Evolutionary conservation across 2,797 vertebrate genomes (phyloP), one percentile per base, ranked within the genome.

Genomic region (Urophycis tenuis): DNA sequence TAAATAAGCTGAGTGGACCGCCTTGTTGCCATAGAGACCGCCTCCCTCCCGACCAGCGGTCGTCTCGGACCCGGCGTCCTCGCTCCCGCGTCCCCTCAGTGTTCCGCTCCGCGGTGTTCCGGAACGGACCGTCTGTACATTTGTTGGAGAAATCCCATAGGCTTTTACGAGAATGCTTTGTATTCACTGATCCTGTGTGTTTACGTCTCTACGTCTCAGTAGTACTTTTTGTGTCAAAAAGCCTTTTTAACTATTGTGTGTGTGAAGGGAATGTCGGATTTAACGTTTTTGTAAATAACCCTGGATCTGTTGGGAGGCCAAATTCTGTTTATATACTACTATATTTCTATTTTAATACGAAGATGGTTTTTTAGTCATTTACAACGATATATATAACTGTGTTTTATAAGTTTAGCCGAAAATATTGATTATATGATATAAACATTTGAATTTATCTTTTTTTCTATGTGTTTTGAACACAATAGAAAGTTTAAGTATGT

Each of bases 301-400:
- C 92, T 91, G 84, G 93, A 84, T 79, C 82, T 83, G 84, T 92
- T 87, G 87, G 91, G 93, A 96, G 95, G 96, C 95, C 95, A 96
- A 97, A 97, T 94, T 94, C 94, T 95, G 96, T 97, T 96, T 96
- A 96, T 97, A 97, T 93, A 93, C 94, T 93, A 85, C 88, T 95
- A 98, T 95, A 96, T 95, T 96, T 96, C 95, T 98, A 97, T 98
- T 97, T 98, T 96, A 97, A 94, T 96, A 95, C 93, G 81, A 89
- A 91, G 87, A 89, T 94, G 91, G 87, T 93, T 96, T 98, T 96
- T 92, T 96, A 96, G 96, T 94, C 92, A 93, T 91, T 91, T 89
- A 85, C 90, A 91, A 85, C 82, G 14, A 32, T 71, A 71, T 71
- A 71, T 71, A 71, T 71, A 71, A 31, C 30, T 19, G 32, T 71